phyloP scores from a whole-genome alignment of 53 echinoderm and acorn worm species.

The Zoroaster sp. region DNA sequence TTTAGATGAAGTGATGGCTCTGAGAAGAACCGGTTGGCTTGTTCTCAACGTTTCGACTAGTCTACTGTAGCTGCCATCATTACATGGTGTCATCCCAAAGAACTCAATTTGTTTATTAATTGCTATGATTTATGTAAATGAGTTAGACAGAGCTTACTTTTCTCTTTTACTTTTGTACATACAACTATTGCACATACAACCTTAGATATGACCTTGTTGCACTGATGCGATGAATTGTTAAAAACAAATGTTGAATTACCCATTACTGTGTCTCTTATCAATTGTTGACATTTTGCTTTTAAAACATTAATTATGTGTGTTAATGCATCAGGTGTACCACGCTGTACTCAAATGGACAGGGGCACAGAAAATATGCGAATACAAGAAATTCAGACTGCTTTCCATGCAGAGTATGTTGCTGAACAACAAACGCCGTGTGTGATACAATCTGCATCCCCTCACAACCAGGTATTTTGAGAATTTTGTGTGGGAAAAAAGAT shows the following conservation, averaged over 20 bases:
- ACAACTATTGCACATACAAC: not conserved
- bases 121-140: too few species aligned
- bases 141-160: too few species aligned
- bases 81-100: too few species aligned
- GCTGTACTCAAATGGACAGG: slow-evolving; percentile 24
- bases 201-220: not conserved
- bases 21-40: too few species aligned
- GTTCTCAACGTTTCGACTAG: too few species aligned
- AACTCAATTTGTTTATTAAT: too few species aligned
- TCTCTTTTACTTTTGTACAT: not conserved
- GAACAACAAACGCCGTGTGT: not conserved
- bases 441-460: not conserved
- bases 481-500: not conserved
- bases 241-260: not conserved
- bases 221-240: not conserved
- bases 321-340: too few species aligned
- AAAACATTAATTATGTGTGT: slow-evolving; percentile 8
- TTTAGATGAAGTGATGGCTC: not conserved
- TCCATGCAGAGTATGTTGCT: not conserved
- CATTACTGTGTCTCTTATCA: not conserved
- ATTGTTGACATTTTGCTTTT: not conserved
- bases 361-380: slow-evolving; percentile 5
- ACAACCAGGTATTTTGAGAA: not conserved
- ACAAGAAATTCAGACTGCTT: not conserved
- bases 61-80: too few species aligned